Percentiles rank a stretch among this genome's conserved stretches.
These are phyloP conservation scores for Liparis tanakae DNA, from an alignment of 2,797 vertebrate species.

Conservation along the genomic window DNA sequence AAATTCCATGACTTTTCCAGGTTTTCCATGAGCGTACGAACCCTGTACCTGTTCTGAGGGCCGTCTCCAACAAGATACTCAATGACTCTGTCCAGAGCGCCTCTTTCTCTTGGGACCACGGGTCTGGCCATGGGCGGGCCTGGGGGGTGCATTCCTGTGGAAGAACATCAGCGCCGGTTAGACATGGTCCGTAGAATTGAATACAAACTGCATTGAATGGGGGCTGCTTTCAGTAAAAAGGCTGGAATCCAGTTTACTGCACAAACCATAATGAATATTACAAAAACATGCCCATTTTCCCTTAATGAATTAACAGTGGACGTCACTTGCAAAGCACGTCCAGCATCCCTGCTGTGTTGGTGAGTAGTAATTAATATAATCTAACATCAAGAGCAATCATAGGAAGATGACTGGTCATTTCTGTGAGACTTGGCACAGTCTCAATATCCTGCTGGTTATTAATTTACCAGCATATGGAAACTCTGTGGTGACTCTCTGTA, in stretches of 20 bases:
- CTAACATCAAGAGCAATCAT: constrained; percentile 97
- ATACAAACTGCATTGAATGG: constrained; percentile 46
- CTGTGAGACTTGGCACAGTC: constrained; percentile 95
- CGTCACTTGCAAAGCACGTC: constrained; percentile 83
- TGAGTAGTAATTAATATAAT: constrained; percentile 96
- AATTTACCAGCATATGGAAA: constrained; percentile 99
- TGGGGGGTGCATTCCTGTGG: constrained; percentile 94
- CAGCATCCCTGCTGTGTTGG: constrained; percentile 87
- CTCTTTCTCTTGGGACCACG: constrained; percentile 92
- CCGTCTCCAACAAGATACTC: constrained; percentile 98
- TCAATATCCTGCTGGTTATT: constrained; percentile 98
- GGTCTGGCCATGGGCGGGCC: constrained; percentile 96
- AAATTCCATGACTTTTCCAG: no score
- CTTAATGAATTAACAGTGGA: constrained; percentile 78
- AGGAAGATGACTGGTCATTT: constrained; percentile 96
- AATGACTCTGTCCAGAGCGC: constrained; percentile 93
- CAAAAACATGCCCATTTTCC: constrained; percentile 63
- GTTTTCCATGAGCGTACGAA: no score
- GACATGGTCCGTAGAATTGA: constrained; percentile 28
- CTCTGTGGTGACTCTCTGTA: constrained; percentile 92
- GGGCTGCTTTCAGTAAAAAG: constrained; percentile 18
- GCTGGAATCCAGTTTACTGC: constrained; percentile 48
- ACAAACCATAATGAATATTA: constrained; percentile 69
- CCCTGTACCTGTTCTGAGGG: constrained; percentile 99
- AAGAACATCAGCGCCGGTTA: constrained; percentile 55